These are phyloP conservation scores for Catonia carolina DNA, from an alignment of 2,888 invertebrate species.

Conservation along the genomic window DNA sequence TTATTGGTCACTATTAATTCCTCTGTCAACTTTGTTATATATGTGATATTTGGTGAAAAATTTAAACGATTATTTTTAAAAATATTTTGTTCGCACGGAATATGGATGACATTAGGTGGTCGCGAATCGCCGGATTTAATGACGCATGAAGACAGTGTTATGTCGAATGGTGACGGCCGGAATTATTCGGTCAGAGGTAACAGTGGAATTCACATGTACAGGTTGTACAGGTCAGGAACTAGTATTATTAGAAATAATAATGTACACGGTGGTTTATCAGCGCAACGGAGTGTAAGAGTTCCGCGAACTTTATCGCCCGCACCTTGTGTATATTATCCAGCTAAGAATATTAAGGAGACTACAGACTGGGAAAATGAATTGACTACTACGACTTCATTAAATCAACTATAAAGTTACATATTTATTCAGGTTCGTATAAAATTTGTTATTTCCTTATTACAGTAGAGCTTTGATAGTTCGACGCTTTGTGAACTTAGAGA, in stretches of 20 bases:
- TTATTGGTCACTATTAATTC: slow-evolving; percentile 94
- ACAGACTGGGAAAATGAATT: slow-evolving; percentile 21
- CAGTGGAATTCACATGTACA: slow-evolving; percentile 43
- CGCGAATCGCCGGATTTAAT: slow-evolving; percentile 62
- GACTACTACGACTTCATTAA: slow-evolving; percentile 22
- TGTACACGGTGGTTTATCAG: not conserved
- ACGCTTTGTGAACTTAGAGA: no score
- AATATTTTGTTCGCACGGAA: slow-evolving; percentile 62
- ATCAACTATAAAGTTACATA: slow-evolving; percentile 18
- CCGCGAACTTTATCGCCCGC: slow-evolving; percentile 38
- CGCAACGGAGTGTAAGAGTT: slow-evolving; percentile 19
- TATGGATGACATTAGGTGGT: slow-evolving; percentile 47
- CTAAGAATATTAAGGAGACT: slow-evolving; percentile 27
- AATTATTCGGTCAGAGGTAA: slow-evolving; percentile 48
- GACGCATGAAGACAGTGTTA: slow-evolving; percentile 76
- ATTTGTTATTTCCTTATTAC: no score
- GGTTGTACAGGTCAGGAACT: slow-evolving; percentile 36
- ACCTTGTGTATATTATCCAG: slow-evolving; percentile 52
- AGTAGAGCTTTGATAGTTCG: no score
- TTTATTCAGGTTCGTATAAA: no score
- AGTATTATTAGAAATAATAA: slow-evolving; percentile 38
- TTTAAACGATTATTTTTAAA: slow-evolving; percentile 81
- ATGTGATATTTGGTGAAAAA: slow-evolving; percentile 96
- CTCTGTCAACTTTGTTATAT: slow-evolving; percentile 95
- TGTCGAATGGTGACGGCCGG: slow-evolving; percentile 63